Base-by-base conservation (phyloP, 2,888 invertebrate genomes). In the Apamea sordens region DNA sequence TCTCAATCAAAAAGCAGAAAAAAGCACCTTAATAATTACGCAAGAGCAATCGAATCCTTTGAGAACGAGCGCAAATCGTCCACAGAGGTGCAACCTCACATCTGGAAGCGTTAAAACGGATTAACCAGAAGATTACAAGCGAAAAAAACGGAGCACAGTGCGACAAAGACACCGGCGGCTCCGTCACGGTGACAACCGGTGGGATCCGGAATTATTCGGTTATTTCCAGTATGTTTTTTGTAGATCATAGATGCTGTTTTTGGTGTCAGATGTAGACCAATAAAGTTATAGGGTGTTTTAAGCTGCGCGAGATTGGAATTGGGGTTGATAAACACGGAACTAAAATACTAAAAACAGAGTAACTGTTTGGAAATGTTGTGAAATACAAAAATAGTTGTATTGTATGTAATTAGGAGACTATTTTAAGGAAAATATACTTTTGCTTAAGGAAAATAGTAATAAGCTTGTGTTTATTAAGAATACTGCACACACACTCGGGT, bases 21-120 rank as follows among this genome's bases (percentile, higher is more conserved):
- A 87, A 73, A 64, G n/a, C 72, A 79, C 61, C 73, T 36, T 59
- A 67, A 80, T 79, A 50, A 85, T 84, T 84, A 73, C 82, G 84
- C 86, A 86, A 89, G 84, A 88, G 87, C 87, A 89, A 91, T 89
- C 83, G 84, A 90, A 86, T 91, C 91, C 90, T 91, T 92, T 91
- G 87, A 88, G 89, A 90, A 90, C 85, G 82, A 85, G 88, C 89
- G 89, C 90, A 92, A 92, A 93, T 93, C 92, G 86, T 88, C 86
- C 73, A 85, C 77, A 84, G 89, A 83, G 88, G 84, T 91, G 91
- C 92, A 86, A 89, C 90, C 90, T 91, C 95, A 94, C 97, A 97
- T 97, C 96, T 97, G 96, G 95, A 93, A 92, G 95, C 94, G 95
- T 95, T 96, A 96, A 96, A 97, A 96, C 95, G 96, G 97, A 96